Base-by-base conservation (phyloP, 1,140 invertebrate species). In the Littorina saxatilis region DNA sequence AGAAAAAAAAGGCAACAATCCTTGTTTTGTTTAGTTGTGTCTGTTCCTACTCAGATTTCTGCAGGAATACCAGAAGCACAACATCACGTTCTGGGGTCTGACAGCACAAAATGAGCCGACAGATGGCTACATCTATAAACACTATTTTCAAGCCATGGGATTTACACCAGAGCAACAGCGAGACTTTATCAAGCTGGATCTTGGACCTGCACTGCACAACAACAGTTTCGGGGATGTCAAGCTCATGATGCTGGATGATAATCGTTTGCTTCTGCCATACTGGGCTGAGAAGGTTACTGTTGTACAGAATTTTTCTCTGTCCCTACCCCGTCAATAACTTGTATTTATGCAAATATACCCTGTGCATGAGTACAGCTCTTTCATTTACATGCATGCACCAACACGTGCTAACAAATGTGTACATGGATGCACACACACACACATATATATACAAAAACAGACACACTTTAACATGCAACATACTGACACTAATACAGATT, bases 201-300 rank as follows among this genome's bases (percentile, higher is more conserved):
- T 97, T 35, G 90, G 95, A 0, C 96, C 96, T 2, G 93, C 94
- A 0, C 89, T 97, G 2, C 88, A 93, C 17, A 91, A 92, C 29
- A 94, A 94, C 3, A 92, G 93, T 20, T 94, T 93, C 68, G 93
- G 93, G 37, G 85, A 94, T 66, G 90, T 95, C 0, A 92, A 94
- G 78, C 92, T 97, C 7, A 93, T 97, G 81, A 94, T 94, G 17
- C 87, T 96, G 27, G 96, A 97, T 90, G 96, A 97, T 91, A 94
- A 96, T 85, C 93, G 96, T 81, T 88, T 94, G 39, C 85, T 93
- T 13, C 87, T 96, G 17, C 94, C 95, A 0, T 93, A 92, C 87
- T 96, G 94, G 94, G 93, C 95, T 13, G 92, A 95, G 81, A 86
- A 90, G 80, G 95, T 95, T 92, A 93, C 92, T 81, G 40, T n/a